Evolutionary conservation across 2,797 vertebrate species (phyloP), one percentile per base, ranked within the genome.

Genomic region (Melanogrammus aeglefinus): DNA sequence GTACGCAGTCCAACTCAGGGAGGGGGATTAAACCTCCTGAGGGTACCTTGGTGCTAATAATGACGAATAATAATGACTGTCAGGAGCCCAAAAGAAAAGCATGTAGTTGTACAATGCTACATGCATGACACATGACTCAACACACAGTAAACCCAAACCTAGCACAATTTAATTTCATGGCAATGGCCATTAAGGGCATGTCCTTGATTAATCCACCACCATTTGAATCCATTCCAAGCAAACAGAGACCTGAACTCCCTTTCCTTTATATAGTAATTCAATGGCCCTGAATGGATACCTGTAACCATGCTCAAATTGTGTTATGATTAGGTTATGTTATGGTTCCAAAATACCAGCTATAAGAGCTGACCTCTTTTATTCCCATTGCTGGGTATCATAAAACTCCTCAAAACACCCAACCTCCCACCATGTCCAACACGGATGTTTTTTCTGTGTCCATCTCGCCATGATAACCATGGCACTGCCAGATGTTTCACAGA

Each of bases 401-500:
- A 27, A 8, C 3, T 13, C 39, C 12, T 63, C 24, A 18, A 29
- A 63, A 82, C 87, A 87, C 88, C 82, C 85, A 83, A 86, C 79
- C 80, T 87, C 86, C 83, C 81, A 75, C n/a, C 83, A 21, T 85
- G 81, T 81, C 76, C 13, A 88, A 87, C 82, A 82, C 81, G 80
- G 86, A 83, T 88, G 87, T 88, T 87, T 88, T 89, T 89, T 88
- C 90, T 91, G 89, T 90, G 86, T 91, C 90, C 87, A 77, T 84
- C 83, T 21, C 85, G 83, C 86, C 88, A 82, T 88, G 87, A 82
- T 82, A 88, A 83, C 89, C 89, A 88, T 75, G 80, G 82, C 82
- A 21, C 82, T 88, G 88, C 88, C 91, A 92, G 91, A 92, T 91
- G 87, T 90, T 63, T 92, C 86, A 87, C 88, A 92, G 90, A 84